Evolutionary conservation across 2,797 vertebrate species (phyloP).

Genomic region (Hippopotamyrus pictus): DNA sequence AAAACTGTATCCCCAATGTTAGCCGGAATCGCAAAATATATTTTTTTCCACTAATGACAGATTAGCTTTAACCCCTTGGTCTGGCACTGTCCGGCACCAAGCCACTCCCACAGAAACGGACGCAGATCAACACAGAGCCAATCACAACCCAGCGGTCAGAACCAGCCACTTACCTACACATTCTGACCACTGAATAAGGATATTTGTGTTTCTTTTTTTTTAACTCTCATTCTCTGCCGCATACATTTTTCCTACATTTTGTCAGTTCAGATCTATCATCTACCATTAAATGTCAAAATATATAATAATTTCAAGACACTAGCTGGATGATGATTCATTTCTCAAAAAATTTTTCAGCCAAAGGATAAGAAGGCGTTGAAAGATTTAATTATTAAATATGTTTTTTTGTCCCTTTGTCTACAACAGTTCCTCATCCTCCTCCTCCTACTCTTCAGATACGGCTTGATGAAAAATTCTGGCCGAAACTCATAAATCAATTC

Average conservation of each 20-base stretch:
- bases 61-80: slow-evolving; percentile 12
- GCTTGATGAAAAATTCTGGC: not conserved
- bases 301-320: not conserved
- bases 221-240: not conserved
- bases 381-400: not conserved
- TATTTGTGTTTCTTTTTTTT: not conserved
- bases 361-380: not conserved
- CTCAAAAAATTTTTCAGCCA: not conserved
- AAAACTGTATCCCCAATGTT: slow-evolving; percentile 17
- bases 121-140: not conserved
- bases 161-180: not conserved
- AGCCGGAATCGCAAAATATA: not conserved
- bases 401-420: not conserved
- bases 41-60: slow-evolving; percentile 20
- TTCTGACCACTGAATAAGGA: not conserved
- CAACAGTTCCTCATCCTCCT: not conserved
- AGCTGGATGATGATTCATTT: not conserved
- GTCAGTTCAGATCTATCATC: not conserved
- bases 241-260: not conserved
- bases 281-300: not conserved
- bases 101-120: slow-evolving; percentile 22
- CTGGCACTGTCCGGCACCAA: slow-evolving; percentile 1
- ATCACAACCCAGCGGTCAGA: not conserved
- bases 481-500: slow-evolving; percentile 1
- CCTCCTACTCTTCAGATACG: not conserved